phyloP scores from a whole-genome alignment of 2,888 invertebrate species.

The Oscheius sp. region DNA sequence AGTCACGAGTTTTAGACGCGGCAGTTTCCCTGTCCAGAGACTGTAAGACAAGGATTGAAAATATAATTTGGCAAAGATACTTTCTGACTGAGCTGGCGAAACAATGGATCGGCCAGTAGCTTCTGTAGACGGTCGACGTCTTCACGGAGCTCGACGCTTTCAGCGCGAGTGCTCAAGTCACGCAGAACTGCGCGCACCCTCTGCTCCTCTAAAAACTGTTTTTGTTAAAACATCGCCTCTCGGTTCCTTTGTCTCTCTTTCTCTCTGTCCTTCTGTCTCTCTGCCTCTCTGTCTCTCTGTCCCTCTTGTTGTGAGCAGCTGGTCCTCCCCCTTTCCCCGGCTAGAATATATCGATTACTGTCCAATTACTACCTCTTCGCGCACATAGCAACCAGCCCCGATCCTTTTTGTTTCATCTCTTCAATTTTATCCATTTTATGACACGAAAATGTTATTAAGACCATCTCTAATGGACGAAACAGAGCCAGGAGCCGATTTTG shows the following conservation, averaged over 20 bases:
- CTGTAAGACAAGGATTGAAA: conserved; percentile 35
- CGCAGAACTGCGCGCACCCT: conserved; percentile 65
- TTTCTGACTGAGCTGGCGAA: conserved; percentile 54
- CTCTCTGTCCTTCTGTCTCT: not conserved
- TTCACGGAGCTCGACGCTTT: conserved; percentile 44
- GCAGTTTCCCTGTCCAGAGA: conserved; percentile 25
- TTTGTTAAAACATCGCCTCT: not conserved
- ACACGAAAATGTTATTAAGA: not conserved
- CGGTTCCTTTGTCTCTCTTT: not conserved
- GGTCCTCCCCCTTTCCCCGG: not conserved
- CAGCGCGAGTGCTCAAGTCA: conserved; percentile 59
- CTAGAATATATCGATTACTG: conserved; percentile 19
- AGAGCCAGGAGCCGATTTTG: not conserved
- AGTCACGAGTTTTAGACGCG: not conserved
- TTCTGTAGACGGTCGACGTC: conserved; percentile 59
- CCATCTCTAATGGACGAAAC: not conserved
- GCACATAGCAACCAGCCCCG: not conserved
- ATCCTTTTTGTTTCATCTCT: not conserved
- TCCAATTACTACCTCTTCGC: conserved; percentile 4
- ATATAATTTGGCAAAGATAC: no score
- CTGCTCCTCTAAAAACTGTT: conserved; percentile 57
- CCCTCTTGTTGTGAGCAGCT: not conserved
- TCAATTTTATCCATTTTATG: not conserved
- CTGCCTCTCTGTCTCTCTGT: no score
- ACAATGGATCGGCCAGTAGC: conserved; percentile 59